A percentile compares a stretch with the other conserved stretches of the same genome.
phyloP scores from a whole-genome alignment of 2,113 vertebrate species.

The Triplophysa rosa region DNA sequence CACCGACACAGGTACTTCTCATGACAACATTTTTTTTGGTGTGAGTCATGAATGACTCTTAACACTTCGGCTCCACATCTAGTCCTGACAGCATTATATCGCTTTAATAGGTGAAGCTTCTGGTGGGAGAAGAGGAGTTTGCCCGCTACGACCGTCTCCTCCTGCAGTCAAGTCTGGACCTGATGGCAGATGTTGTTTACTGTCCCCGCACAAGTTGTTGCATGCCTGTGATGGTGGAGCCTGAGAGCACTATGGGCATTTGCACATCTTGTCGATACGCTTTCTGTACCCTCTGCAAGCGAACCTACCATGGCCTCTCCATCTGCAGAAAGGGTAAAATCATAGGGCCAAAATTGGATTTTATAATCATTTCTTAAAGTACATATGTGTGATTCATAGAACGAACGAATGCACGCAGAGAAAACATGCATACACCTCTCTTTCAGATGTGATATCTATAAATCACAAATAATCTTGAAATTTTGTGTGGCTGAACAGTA shows the following conservation, averaged over 20 bases:
- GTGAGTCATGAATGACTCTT: neutral
- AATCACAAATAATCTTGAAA: no score
- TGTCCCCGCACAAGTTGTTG: constrained; percentile 87
- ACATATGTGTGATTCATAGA: no score
- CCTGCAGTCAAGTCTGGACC: constrained; percentile 90
- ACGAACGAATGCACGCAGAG: no score
- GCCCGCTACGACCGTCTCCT: constrained; percentile 93
- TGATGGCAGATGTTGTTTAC: constrained; percentile 94
- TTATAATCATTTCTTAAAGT: no score
- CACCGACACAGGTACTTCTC: constrained; percentile 85
- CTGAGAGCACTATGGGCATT: constrained; percentile 88
- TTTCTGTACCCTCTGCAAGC: constrained; percentile 90
- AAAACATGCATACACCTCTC: no score
- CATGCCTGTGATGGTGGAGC: constrained; percentile 91
- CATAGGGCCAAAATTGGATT: no score
- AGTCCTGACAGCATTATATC: neutral
- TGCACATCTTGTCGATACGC: constrained; percentile 91
- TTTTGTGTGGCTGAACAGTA: no score
- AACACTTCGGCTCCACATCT: neutral
- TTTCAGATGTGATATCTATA: no score
- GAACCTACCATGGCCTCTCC: constrained; percentile 90
- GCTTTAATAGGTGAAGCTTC: constrained; percentile 84
- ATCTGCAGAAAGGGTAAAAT: constrained; percentile 72
- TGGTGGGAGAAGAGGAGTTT: constrained; percentile 89
- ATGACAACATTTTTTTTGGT: neutral